Evolutionary conservation across 2,797 vertebrate genomes (phyloP).

Genomic region (Sarcophilus harrisii): DNA sequence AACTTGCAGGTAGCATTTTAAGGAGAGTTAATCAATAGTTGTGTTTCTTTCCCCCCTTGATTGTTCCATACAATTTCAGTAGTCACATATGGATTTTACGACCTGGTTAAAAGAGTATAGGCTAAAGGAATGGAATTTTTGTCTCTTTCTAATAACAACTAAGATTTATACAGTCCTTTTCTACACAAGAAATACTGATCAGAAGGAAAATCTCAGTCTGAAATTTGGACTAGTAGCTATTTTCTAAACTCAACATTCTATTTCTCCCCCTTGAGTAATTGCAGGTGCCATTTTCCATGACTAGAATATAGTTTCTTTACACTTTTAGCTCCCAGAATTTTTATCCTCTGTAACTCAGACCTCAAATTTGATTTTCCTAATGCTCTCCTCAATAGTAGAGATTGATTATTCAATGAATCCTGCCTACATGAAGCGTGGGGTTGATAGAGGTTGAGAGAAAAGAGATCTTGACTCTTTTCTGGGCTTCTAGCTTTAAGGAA

Average conservation of each 20-base stretch:
- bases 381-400: background rate
- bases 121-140: background rate
- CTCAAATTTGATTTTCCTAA: background rate
- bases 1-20: background rate
- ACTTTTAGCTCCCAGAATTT: background rate
- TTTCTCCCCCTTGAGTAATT: background rate
- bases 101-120: background rate
- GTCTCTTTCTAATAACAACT: background rate
- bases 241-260: background rate
- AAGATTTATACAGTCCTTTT: background rate
- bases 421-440: background rate
- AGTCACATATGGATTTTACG: background rate
- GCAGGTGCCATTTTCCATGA: background rate
- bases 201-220: background rate
- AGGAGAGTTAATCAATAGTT: background rate
- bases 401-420: background rate
- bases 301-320: background rate
- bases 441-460: background rate
- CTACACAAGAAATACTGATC: background rate
- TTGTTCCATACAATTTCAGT: background rate
- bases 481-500: background rate
- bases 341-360: background rate
- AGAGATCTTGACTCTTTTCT: background rate
- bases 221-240: background rate
- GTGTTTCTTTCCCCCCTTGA: background rate